Percentiles rank a stretch among this genome's conserved stretches.
These are phyloP conservation scores for Dugesia japonica DNA, from an alignment of 2,888 invertebrate genomes.

Conservation along the genomic window DNA sequence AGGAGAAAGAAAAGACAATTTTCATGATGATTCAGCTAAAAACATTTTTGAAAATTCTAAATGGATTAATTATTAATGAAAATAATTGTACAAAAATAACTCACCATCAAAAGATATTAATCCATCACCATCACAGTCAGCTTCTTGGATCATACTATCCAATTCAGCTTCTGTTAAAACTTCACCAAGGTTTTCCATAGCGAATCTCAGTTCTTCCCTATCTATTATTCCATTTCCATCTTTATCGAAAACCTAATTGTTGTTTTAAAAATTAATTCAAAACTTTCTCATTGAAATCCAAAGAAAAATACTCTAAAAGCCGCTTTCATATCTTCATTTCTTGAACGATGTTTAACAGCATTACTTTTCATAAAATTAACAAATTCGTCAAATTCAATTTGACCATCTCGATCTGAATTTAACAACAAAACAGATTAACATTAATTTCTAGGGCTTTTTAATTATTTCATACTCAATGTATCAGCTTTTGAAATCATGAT, in stretches of 20 bases:
- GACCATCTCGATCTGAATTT: background rate
- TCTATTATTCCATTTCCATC: background rate
- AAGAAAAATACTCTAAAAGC: background rate
- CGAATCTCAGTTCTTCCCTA: background rate
- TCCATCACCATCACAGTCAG: background rate
- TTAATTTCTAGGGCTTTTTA: background rate
- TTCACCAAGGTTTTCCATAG: background rate
- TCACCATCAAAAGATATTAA: conserved; percentile 11
- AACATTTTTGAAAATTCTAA: conserved; percentile 13
- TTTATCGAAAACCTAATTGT: background rate
- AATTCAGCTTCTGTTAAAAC: background rate
- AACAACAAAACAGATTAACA: background rate
- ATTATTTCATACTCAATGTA: background rate
- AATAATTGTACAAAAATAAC: background rate
- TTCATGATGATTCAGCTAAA: conserved; percentile 2
- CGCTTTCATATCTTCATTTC: background rate
- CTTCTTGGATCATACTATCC: background rate
- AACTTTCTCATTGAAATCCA: background rate
- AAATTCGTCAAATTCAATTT: background rate
- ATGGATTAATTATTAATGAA: background rate
- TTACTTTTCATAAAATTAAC: background rate
- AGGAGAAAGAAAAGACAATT: background rate
- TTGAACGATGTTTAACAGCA: background rate
- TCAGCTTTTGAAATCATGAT: background rate
- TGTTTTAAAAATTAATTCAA: too few species aligned